These are phyloP conservation scores for Rhineura floridana DNA, from an alignment of 2,113 vertebrate species.

Conservation along the genomic window DNA sequence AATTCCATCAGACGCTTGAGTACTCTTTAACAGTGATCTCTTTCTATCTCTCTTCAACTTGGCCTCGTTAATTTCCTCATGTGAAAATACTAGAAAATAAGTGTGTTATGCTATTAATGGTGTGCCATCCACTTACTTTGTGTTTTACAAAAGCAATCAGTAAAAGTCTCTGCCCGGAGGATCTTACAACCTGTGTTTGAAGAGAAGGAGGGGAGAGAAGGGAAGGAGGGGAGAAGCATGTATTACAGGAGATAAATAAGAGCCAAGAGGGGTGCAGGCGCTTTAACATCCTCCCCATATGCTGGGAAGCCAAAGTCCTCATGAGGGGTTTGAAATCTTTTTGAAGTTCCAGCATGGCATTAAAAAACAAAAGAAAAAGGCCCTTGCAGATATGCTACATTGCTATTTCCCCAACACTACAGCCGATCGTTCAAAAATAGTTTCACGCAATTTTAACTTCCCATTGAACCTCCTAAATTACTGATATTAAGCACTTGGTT, in stretches of 20 bases:
- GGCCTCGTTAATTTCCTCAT: not conserved
- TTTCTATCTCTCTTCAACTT: not conserved
- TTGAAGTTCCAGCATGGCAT: constrained; percentile 57
- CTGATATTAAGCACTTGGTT: constrained; percentile 79
- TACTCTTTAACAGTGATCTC: too few species aligned
- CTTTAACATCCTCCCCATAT: too few species aligned
- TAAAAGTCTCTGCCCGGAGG: too few species aligned
- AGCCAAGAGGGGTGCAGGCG: not conserved
- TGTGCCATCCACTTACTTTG: not conserved
- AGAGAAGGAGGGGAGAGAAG: not conserved
- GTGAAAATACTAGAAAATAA: not conserved
- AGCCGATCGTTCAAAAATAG: constrained; percentile 73
- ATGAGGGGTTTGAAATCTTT: constrained; percentile 54
- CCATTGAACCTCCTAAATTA: constrained; percentile 77
- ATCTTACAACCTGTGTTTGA: not conserved
- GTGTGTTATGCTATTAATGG: not conserved
- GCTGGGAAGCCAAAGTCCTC: not conserved
- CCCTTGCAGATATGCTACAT: constrained; percentile 65
- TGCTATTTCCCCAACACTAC: constrained; percentile 66
- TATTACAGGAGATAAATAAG: not conserved
- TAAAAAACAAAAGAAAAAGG: constrained; percentile 42
- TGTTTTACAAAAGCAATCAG: too few species aligned
- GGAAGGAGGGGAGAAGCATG: too few species aligned
- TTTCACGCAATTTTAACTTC: constrained; percentile 79
- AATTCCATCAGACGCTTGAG: not conserved